Evolutionary conservation across 1,140 invertebrate species (phyloP), one percentile per base, ranked within the genome.

Genomic region (Aleiodes sp.): DNA sequence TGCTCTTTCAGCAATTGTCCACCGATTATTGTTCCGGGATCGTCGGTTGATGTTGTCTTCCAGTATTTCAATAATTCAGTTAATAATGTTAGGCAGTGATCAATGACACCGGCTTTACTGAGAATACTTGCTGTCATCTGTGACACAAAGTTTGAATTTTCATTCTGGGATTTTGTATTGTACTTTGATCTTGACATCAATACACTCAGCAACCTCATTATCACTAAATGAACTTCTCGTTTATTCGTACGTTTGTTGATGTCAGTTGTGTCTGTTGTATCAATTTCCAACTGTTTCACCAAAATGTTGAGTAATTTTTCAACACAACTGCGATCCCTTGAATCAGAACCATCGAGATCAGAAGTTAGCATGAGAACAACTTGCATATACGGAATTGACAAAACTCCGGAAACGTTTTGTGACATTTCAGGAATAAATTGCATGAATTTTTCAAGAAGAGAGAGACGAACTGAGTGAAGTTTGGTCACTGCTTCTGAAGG

Each of bases 341-440:
- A 94, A 10, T 93, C 91, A 76, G 91, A 91, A 2, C 92, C 92
- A 83, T 97, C 95, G 7, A 98, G 87, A 84, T 98, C 96, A 43
- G 92, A 92, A 3, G 95, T 95, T 28, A 98, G 86, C 92, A 98
- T 96, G 4, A 98, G 86, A 2, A 98, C 86, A 3, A 96, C 93
- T 92, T 96, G 94, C 86, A 97, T 91, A 70, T 94, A 94, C 0
- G 97, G 96, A 82, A 98, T 96, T 9, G 94, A 91, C 65, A 94
- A 87, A 1, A 96, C 91, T 8, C 97, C 97, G 39, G 91, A 87
- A 60, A 91, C 88, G 65, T 89, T 84, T 35, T 52, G 46, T 14
- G 87, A 86, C 4, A 93, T 80, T 69, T 88, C 81, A 0, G 90
- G 89, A 37, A 94, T 84, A 73, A 90, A 89, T n/a, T 88, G 82